These are phyloP conservation scores for Epirrhoe alternata DNA, from an alignment of 2,888 invertebrate species.

Conservation along the genomic window DNA sequence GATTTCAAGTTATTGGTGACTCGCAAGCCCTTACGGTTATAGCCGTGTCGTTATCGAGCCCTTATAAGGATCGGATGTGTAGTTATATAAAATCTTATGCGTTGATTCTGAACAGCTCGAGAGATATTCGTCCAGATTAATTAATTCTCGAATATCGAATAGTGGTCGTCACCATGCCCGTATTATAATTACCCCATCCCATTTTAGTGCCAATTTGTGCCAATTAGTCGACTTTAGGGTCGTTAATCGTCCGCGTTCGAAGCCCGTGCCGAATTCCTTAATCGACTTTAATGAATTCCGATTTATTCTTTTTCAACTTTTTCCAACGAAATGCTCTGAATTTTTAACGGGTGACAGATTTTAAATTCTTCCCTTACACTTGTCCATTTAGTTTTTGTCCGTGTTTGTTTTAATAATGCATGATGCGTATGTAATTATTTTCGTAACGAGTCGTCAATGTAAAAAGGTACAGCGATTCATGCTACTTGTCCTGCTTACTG, in stretches of 20 bases:
- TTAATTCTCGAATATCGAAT: slow-evolving; percentile 44
- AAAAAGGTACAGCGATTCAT: slow-evolving; percentile 66
- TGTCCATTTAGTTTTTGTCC: slow-evolving; percentile 67
- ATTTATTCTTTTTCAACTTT: slow-evolving; percentile 70
- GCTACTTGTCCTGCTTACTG: slow-evolving; percentile 55
- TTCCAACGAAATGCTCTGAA: slow-evolving; percentile 75
- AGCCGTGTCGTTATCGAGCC: slow-evolving; percentile 35
- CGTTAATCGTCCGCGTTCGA: slow-evolving; percentile 56
- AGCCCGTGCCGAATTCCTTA: slow-evolving; percentile 67
- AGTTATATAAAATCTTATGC: slow-evolving; percentile 38
- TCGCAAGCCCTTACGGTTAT: slow-evolving; percentile 48
- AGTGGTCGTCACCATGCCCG: slow-evolving; percentile 45
- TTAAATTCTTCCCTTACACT: slow-evolving; percentile 84
- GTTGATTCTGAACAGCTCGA: slow-evolving; percentile 35
- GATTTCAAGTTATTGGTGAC: slow-evolving; percentile 70
- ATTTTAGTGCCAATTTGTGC: slow-evolving; percentile 66
- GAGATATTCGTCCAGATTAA: slow-evolving; percentile 41
- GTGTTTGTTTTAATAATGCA: slow-evolving; percentile 80
- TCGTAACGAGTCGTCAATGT: slow-evolving; percentile 63
- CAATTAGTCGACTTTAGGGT: slow-evolving; percentile 65
- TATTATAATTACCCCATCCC: slow-evolving; percentile 61
- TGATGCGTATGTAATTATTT: slow-evolving; percentile 79
- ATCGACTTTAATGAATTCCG: slow-evolving; percentile 77
- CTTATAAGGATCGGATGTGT: slow-evolving; percentile 38
- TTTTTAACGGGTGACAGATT: slow-evolving; percentile 82